A percentile compares a stretch with the other conserved stretches of the same genome.
phyloP scores from a whole-genome alignment of 92 coral and sea anemone species.

The Porites evermanni region DNA sequence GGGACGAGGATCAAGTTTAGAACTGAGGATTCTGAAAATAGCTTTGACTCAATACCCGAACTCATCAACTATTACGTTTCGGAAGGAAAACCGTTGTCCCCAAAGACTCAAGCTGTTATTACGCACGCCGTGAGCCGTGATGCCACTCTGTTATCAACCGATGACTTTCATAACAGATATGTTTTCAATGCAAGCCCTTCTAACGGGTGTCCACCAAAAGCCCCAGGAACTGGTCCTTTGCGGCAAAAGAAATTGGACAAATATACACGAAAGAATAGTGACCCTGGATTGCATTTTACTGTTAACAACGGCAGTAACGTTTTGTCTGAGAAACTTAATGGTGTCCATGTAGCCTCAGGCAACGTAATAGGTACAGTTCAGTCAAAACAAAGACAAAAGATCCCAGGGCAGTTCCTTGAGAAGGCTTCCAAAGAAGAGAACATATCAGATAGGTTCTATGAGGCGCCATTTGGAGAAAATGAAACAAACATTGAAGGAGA shows the following conservation, averaged over 20 bases:
- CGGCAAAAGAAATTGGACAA: conserved; percentile 27
- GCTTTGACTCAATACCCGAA: conserved; percentile 86
- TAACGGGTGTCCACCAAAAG: conserved; percentile 31
- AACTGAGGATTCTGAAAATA: conserved; percentile 74
- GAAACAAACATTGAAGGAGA: background rate
- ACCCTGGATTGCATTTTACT: conserved; percentile 31
- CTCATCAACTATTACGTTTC: conserved; percentile 76
- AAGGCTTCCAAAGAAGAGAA: conserved; percentile 13
- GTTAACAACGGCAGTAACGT: background rate
- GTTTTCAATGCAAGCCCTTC: conserved; percentile 31
- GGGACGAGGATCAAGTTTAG: conserved; percentile 89
- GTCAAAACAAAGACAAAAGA: conserved; percentile 41
- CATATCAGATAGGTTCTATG: conserved; percentile 4
- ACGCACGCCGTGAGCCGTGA: conserved; percentile 92
- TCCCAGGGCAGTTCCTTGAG: conserved; percentile 16
- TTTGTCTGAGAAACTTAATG: background rate
- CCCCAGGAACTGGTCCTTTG: conserved; percentile 47
- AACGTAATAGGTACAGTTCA: conserved; percentile 32
- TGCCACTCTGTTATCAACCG: conserved; percentile 75
- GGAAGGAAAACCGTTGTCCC: conserved; percentile 77
- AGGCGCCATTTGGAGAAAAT: conserved; percentile 24
- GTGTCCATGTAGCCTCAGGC: background rate
- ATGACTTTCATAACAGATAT: conserved; percentile 66
- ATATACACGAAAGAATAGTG: conserved; percentile 37
- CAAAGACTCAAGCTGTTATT: conserved; percentile 68